phyloP scores from a whole-genome alignment of 2,797 vertebrate genomes.

The Poliocrania exsul region DNA sequence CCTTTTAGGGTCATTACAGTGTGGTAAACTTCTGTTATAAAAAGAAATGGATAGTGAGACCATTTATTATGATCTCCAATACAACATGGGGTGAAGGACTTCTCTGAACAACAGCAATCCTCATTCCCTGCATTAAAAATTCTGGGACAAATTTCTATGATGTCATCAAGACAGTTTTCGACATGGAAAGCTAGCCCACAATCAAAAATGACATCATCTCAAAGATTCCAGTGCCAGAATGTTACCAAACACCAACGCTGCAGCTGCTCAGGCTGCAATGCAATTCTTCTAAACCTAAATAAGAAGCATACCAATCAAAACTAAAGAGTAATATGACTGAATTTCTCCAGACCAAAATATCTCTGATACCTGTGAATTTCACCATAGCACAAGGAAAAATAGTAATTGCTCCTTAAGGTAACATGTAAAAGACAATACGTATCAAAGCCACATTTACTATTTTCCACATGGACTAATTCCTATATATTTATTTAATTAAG shows the following conservation, averaged over 20 bases:
- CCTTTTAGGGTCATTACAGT: not conserved
- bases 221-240: not conserved
- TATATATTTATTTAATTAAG: not conserved
- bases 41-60: not conserved
- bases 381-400: not conserved
- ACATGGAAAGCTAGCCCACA: not conserved
- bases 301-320: not conserved
- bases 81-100: not conserved
- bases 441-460: not conserved
- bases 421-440: not conserved
- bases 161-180: not conserved
- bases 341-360: not conserved
- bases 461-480: not conserved
- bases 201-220: fast-evolving
- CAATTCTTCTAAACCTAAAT: not conserved
- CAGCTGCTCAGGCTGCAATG: not conserved
- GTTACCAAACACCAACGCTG: not conserved
- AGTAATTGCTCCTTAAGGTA: not conserved
- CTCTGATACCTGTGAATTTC: not conserved
- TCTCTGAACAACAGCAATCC: not conserved
- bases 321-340: not conserved
- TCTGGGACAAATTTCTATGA: not conserved
- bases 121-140: not conserved
- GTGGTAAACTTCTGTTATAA: not conserved
- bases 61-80: not conserved